Evolutionary conservation across 2,113 vertebrate genomes (phyloP).

Genomic region (Bothrops jararaca): DNA sequence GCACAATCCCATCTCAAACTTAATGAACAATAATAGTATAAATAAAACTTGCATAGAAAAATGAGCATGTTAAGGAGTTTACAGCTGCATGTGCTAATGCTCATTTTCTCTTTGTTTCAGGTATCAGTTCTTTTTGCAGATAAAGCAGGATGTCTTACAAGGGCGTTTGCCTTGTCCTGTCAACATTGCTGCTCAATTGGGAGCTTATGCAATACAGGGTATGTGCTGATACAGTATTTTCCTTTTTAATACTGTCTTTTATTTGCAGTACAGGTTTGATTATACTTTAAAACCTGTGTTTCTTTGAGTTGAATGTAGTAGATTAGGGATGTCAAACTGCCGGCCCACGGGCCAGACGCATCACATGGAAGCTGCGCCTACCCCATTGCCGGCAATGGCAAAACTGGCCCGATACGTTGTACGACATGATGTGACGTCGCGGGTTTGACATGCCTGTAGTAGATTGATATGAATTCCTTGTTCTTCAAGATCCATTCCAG

Average conservation of each 20-base stretch:
- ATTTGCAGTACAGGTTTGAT: neutral
- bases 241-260: neutral
- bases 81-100: neutral
- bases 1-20: neutral
- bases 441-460: neutral
- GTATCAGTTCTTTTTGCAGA: constrained; percentile 89
- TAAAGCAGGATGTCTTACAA: constrained; percentile 87
- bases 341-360: too few relatives aligned
- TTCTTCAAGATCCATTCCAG: neutral
- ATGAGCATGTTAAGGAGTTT: neutral
- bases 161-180: constrained; percentile 80
- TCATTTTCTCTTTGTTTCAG: constrained; percentile 68
- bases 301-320: neutral
- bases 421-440: too few relatives aligned
- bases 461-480: constrained; percentile 11
- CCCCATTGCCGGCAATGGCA: too few relatives aligned
- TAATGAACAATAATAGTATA: rapidly evolving
- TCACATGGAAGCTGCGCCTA: too few relatives aligned
- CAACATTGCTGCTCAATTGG: constrained; percentile 74
- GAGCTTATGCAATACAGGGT: constrained; percentile 84
- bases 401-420: too few relatives aligned
- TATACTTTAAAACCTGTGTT: neutral
- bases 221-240: constrained; percentile 45
- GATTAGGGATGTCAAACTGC: neutral
- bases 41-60: neutral